Base-by-base conservation (phyloP, 2,888 invertebrate species). In the Tinea pellionella region DNA sequence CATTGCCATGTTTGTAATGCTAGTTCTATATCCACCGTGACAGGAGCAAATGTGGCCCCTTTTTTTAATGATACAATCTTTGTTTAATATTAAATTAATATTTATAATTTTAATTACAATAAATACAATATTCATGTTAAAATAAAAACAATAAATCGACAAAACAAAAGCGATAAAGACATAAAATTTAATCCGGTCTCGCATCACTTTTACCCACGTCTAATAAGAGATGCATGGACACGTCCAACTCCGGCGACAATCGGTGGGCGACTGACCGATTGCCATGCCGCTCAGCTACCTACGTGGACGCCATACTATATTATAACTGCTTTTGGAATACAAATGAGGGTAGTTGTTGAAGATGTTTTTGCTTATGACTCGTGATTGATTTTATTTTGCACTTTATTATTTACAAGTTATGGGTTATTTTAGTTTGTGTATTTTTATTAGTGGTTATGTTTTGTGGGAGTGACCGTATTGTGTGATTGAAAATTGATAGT, bases 181-280 rank as follows among this genome's bases (percentile, higher is more conserved):
- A 53, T 53, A 16, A 53, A 24, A 53, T 9, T 53, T 8, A 53
- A 53, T 53, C n/a, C 24, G 12, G 18, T 19, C 24, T n/a, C 18
- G 16, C 51, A 51, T 16, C 51, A 51, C 53, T 53, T 53, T 53
- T 53, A 53, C 53, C 42, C 42, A 59, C 42, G 62, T 61, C 63
- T 67, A 61, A 63, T 64, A 61, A 62, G 37, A 11, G 64, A 67
- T 68, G 68, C 66, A 62, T 63, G 62, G 63, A 60, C 69, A 71
- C 71, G 69, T 67, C 65, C 60, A 60, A 51, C 62, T 59, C 56
- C 63, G 60, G 65, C 64, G 65, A 65, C 64, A 66, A 68, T 64
- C 67, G 63, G 65, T 67, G 68, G 73, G 75, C 70, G 70, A 77
- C 73, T 74, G 78, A 74, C 76, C 78, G 77, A 77, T 53, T 53